Conservation (phyloP, 2,797 vertebrate genomes). For the Gymnoscopelus braueri region DNA sequence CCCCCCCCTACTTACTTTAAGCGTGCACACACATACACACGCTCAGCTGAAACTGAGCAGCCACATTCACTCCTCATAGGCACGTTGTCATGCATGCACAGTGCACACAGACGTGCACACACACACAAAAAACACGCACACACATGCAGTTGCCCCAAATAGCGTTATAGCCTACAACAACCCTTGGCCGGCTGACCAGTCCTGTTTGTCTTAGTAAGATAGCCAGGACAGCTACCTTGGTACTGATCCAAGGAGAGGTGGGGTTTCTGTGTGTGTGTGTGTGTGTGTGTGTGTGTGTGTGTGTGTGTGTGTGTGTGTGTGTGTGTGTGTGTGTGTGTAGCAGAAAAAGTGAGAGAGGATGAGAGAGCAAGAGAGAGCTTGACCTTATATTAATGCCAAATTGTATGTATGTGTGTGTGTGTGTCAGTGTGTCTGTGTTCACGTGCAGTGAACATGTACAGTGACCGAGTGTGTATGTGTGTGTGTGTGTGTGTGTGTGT, state of each 20-base stretch:
- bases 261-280: not conserved
- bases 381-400: not conserved
- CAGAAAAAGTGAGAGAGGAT: not conserved
- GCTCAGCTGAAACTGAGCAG: conserved; percentile 4
- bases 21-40: not conserved
- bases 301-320: not conserved
- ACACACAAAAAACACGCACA: not conserved
- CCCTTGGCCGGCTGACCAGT: conserved; percentile 35
- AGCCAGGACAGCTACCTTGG: conserved; percentile 26
- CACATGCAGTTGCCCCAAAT: not conserved
- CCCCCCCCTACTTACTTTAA: no score
- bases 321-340: conserved; percentile 4
- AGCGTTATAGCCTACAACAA: conserved; percentile 20
- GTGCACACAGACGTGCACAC: not conserved
- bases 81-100: not conserved
- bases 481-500: no score
- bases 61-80: not conserved
- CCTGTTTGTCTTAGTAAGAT: conserved; percentile 40
- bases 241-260: conserved; percentile 31
- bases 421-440: not conserved
- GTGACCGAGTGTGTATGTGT: no score
- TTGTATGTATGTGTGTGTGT: not conserved
- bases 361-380: not conserved
- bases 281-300: not conserved
- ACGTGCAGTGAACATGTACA: no score